Conservation (phyloP, 2,888 invertebrate genomes). For the Pandemis corylana region DNA sequence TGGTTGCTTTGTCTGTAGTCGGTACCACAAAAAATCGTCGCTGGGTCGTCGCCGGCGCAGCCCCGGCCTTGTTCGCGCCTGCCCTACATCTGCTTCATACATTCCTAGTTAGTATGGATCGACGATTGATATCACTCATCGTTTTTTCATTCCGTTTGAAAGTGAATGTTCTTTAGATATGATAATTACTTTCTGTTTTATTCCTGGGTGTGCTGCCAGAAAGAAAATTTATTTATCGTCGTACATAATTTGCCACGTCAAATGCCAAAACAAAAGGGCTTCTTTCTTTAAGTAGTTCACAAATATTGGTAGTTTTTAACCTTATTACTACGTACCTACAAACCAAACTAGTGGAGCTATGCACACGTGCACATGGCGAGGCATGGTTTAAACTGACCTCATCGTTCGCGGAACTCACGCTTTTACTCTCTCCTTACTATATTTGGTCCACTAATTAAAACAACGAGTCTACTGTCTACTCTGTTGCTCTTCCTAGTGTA, state of each 20-base stretch:
- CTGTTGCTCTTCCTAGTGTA: too few relatives aligned
- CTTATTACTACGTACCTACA: too few relatives aligned
- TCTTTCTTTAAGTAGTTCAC: too few relatives aligned
- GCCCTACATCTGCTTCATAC: constrained; percentile 39
- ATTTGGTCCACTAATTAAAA: too few relatives aligned
- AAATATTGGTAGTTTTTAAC: too few relatives aligned
- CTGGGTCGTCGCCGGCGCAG: constrained; percentile 17
- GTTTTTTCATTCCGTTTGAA: constrained; percentile 23
- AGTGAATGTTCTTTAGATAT: constrained; percentile 23
- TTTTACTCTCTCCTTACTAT: too few relatives aligned
- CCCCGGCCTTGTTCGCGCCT: constrained; percentile 12
- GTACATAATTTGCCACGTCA: not conserved
- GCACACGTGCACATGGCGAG: too few relatives aligned
- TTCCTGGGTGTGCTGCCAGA: not conserved
- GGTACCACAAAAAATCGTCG: constrained; percentile 17
- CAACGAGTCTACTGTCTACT: too few relatives aligned
- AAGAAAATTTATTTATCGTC: not conserved
- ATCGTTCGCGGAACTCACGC: too few relatives aligned
- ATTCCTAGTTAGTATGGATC: constrained; percentile 21
- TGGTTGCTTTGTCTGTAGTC: constrained; percentile 26
- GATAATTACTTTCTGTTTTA: constrained; percentile 5
- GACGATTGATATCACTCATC: constrained; percentile 35
- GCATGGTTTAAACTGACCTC: too few relatives aligned
- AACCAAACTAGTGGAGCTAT: too few relatives aligned
- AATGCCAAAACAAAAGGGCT: too few relatives aligned